These are phyloP conservation scores for Oceanodroma tethys DNA, from an alignment of 2,113 vertebrate species.

Conservation along the genomic window DNA sequence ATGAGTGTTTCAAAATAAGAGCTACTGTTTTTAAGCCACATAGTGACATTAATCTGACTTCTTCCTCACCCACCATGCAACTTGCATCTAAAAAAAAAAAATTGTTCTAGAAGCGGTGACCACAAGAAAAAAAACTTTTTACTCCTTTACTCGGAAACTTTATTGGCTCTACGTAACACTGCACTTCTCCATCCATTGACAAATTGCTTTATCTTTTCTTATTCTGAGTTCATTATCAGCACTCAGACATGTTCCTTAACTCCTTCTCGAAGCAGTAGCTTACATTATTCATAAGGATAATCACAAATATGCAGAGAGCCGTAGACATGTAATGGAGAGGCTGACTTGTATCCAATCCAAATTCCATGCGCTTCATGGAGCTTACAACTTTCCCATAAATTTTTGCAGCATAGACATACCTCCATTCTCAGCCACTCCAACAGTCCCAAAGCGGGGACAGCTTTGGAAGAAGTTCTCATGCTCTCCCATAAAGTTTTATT, in stretches of 20 bases:
- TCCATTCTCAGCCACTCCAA: background rate
- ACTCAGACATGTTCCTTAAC: background rate
- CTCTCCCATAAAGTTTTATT: background rate
- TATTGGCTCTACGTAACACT: background rate
- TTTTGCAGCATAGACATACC: background rate
- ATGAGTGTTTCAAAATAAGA: background rate
- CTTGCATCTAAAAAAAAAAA: background rate
- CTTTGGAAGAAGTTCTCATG: constrained; percentile 8
- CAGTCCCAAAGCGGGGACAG: background rate
- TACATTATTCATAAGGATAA: constrained; percentile 63
- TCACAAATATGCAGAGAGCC: constrained; percentile 53
- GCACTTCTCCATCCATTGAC: background rate
- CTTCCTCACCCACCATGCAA: background rate
- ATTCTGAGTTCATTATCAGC: background rate
- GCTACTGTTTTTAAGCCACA: background rate
- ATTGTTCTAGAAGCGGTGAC: background rate
- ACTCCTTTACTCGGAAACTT: background rate
- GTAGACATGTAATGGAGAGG: constrained; percentile 48
- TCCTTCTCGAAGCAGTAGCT: background rate
- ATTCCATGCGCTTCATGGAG: constrained; percentile 33
- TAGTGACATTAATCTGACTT: background rate
- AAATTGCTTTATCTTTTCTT: background rate
- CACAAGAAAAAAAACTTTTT: background rate
- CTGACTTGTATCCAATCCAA: constrained; percentile 30
- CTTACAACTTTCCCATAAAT: constrained; percentile 46